A percentile compares a stretch with the other conserved stretches of the same genome.
Evolutionary conservation across 2,113 vertebrate genomes (phyloP).

Genomic region (Eolophus roseicapilla): DNA sequence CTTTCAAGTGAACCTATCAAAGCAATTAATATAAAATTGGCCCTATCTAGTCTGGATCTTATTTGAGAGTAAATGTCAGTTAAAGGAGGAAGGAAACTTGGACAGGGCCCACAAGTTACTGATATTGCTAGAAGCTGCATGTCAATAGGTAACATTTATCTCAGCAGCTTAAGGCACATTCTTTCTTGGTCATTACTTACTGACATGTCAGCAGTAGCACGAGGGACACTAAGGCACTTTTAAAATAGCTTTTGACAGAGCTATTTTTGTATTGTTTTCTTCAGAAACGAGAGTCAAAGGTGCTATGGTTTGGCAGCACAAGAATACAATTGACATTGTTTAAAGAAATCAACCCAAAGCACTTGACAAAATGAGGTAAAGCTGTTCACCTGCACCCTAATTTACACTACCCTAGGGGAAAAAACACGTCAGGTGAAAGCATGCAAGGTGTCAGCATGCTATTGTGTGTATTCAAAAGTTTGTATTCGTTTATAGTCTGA

Average conservation of each 20-base stretch:
- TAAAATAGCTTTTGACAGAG: not conserved
- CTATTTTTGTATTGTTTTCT: not conserved
- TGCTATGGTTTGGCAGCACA: not conserved
- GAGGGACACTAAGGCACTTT: not conserved
- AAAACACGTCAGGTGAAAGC: not conserved
- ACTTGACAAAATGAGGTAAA: not conserved
- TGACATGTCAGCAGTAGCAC: not conserved
- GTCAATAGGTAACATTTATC: not conserved
- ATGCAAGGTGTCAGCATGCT: not conserved
- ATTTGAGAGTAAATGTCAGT: not conserved
- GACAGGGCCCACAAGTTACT: not conserved
- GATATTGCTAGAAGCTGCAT: not conserved
- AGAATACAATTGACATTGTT: not conserved
- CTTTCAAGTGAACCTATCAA: not conserved
- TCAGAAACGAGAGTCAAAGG: not conserved
- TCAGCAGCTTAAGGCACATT: not conserved
- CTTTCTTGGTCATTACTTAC: not conserved
- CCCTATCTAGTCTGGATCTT: not conserved
- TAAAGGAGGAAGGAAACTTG: not conserved
- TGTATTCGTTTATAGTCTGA: not conserved
- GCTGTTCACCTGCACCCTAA: not conserved
- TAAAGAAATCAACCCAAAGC: not conserved
- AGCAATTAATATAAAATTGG: not conserved
- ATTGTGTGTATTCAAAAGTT: not conserved
- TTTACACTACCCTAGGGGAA: not conserved